Percentiles rank a stretch among this genome's conserved stretches.
phyloP scores from a whole-genome alignment of 2,113 vertebrate species.

The Scolopax mira region DNA sequence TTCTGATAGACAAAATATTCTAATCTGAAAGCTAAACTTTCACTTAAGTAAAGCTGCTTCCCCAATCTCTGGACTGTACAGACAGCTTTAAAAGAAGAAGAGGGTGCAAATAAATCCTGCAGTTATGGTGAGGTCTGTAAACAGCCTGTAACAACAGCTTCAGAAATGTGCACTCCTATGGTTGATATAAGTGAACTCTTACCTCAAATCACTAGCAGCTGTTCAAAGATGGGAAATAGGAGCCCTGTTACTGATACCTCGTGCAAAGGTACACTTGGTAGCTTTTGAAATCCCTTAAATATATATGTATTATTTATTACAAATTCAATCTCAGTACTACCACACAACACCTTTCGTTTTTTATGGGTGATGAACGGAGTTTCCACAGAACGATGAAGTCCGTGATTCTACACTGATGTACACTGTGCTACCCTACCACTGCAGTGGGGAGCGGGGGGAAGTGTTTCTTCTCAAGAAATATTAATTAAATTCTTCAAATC shows the following conservation, averaged over 20 bases:
- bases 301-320: neutral
- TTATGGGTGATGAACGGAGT: neutral
- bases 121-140: neutral
- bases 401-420: neutral
- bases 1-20: neutral
- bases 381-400: neutral
- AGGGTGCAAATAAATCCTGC: neutral
- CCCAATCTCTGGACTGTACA: neutral
- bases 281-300: neutral
- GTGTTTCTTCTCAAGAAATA: neutral
- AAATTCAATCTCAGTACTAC: neutral
- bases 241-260: neutral
- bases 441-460: too few relatives aligned
- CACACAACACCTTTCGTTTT: neutral
- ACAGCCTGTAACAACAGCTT: neutral
- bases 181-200: neutral
- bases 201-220: neutral
- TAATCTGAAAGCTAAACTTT: neutral
- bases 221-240: neutral
- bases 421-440: neutral
- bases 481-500: neutral
- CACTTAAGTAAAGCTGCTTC: neutral
- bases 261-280: neutral
- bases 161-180: neutral
- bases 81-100: neutral